Conservation (phyloP, 2,797 vertebrate genomes). For the Tamandua tetradactyla region DNA sequence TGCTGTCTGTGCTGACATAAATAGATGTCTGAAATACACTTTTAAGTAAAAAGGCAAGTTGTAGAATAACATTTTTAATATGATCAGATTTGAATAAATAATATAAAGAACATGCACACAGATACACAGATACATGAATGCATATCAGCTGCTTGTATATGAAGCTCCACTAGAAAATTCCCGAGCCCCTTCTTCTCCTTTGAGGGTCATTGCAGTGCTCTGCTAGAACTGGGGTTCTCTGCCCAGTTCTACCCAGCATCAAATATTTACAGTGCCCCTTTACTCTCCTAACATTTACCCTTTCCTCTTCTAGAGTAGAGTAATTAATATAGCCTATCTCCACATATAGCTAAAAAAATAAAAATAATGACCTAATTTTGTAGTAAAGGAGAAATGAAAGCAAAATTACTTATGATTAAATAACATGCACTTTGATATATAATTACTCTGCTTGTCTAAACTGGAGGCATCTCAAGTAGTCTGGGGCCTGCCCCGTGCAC, state of each 20-base stretch:
- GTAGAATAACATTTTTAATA: neutral
- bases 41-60: neutral
- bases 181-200: neutral
- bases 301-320: no score
- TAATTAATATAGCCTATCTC: neutral
- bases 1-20: neutral
- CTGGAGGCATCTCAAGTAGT: neutral
- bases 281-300: neutral
- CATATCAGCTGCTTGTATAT: neutral
- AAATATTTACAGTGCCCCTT: neutral
- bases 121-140: neutral
- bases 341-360: conserved; percentile 37
- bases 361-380: neutral
- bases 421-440: neutral
- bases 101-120: neutral
- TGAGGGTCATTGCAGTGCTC: neutral
- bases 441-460: neutral
- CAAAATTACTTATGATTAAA: neutral
- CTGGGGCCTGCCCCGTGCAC: accelerated
- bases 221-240: neutral
- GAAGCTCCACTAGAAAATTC: neutral
- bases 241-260: neutral
- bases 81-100: neutral
- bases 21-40: neutral
- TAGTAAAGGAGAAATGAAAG: neutral